Evolutionary conservation across 2,888 invertebrate genomes (phyloP).

Genomic region (Leistus spinibarbis): DNA sequence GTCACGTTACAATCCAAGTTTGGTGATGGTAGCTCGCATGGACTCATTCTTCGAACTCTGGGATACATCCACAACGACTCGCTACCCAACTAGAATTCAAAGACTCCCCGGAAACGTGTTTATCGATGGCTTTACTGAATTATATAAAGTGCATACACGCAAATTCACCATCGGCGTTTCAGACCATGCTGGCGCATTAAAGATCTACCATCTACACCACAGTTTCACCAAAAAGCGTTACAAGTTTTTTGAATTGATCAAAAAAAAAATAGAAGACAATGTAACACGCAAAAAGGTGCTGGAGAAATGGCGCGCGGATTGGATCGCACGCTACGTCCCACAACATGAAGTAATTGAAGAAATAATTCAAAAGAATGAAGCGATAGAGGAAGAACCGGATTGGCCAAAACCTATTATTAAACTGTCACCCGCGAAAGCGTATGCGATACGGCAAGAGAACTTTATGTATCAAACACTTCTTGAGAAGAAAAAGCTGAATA

Average conservation of each 20-base stretch:
- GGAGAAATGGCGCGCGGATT: neutral
- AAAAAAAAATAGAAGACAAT: neutral
- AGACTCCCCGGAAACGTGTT: constrained; percentile 5
- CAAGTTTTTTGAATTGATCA: neutral
- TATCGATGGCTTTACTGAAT: constrained; percentile 6
- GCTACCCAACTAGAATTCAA: neutral
- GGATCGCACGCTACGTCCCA: neutral
- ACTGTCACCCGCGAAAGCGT: neutral
- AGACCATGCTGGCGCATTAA: constrained; percentile 1
- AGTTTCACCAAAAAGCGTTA: neutral
- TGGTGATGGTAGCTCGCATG: neutral
- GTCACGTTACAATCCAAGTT: neutral
- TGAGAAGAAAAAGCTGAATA: constrained; percentile 67
- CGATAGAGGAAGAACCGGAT: constrained; percentile 60
- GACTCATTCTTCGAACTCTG: neutral
- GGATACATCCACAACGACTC: constrained; percentile 70
- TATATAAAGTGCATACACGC: neutral
- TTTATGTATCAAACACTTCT: constrained; percentile 69
- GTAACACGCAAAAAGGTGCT: neutral
- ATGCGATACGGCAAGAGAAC: constrained; percentile 61
- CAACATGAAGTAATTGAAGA: neutral
- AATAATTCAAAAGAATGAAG: neutral
- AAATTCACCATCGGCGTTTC: constrained; percentile 4
- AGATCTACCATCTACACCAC: constrained; percentile 3
- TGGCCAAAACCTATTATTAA: too few relatives aligned